Conservation (phyloP, 2,797 vertebrate species). For the Furcifer pardalis region DNA sequence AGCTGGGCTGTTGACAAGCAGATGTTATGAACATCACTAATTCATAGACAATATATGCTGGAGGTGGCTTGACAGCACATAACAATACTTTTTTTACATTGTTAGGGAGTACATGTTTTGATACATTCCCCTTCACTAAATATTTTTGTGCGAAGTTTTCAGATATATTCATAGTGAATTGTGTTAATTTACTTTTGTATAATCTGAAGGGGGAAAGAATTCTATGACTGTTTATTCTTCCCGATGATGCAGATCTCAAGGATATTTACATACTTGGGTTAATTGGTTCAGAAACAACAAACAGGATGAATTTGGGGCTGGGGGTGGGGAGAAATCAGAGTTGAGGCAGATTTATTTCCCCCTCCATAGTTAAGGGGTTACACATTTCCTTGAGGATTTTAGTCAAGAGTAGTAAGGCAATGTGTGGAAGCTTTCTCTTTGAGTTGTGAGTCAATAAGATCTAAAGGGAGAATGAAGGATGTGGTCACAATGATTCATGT, state of each 20-base stretch:
- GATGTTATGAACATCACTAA: too few species aligned
- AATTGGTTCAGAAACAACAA: not conserved
- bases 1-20: too few species aligned
- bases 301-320: not conserved
- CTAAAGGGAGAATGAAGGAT: not conserved
- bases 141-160: not conserved
- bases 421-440: not conserved
- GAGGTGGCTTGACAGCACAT: too few species aligned
- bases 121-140: not conserved
- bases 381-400: not conserved
- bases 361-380: not conserved
- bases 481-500: not conserved
- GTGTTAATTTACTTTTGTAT: not conserved
- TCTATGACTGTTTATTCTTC: not conserved
- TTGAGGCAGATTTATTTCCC: not conserved
- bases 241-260: not conserved
- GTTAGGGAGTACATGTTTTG: not conserved
- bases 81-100: too few species aligned
- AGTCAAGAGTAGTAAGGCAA: not conserved
- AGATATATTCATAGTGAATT: not conserved
- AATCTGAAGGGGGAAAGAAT: not conserved
- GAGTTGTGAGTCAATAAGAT: not conserved
- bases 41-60: too few species aligned
- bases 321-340: too few species aligned
- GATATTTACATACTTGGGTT: not conserved